Base-by-base conservation (phyloP, 2,888 invertebrate genomes). In the Eupsilia transversa region DNA sequence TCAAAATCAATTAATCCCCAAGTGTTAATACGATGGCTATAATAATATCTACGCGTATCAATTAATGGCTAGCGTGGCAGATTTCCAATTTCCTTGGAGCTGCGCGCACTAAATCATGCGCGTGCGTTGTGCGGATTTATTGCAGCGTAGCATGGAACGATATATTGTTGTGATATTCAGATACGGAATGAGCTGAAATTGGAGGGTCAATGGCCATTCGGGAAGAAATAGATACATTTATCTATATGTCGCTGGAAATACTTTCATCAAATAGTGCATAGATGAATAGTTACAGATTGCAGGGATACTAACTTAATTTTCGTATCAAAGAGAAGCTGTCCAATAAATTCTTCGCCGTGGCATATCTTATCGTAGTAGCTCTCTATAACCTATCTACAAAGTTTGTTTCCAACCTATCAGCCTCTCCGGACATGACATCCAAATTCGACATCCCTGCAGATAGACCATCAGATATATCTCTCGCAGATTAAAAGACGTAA, bases 71-170 rank as follows among this genome's bases (percentile, higher is more conserved):
- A 79, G 72, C 79, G 85, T 79, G 68, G 86, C 81, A 59, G 86
- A 88, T 88, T 88, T 86, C 81, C 84, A 88, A 88, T 88, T 88
- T 83, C 74, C 79, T 85, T 69, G 73, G 68, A 74, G 71, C 81
- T 49, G 73, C 60, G 60, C 79, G 73, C 65, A 73, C 60, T 83
- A 80, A 70, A 79, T 87, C 84, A 84, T 84, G 87, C 84, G 84
- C 79, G 82, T 77, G 77, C 79, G 75, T 71, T 38, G 65, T 14
- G 60, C n/a, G 49, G 72, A 87, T 87, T 87, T 87, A 87, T 88
- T 79, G 74, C 65, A 43, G 60, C 46, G 46, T 41, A 65, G 78
- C 87, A 87, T 84, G 87, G 41, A 57, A 77, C 77, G 73, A 71
- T 81, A 72, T 84, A 81, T 76, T 75, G 72, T 84, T 84, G 61